These are phyloP conservation scores for Myotis myotis DNA, from an alignment of 2,797 vertebrate genomes.

Conservation along the genomic window DNA sequence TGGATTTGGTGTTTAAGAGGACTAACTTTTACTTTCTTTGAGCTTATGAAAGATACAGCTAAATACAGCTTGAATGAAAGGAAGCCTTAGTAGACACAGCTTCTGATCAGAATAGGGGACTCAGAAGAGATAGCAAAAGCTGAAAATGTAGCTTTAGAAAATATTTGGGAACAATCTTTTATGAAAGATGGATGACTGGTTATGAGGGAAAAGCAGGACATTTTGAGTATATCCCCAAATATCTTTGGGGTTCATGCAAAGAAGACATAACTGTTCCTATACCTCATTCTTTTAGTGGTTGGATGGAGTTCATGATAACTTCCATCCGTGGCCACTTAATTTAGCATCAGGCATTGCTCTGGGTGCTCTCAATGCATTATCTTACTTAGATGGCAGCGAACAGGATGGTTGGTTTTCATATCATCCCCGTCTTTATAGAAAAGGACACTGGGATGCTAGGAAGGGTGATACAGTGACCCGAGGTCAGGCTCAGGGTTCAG, in stretches of 20 bases:
- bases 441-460: background rate
- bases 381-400: background rate
- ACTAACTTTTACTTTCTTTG: background rate
- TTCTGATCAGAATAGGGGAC: too few species aligned
- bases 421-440: background rate
- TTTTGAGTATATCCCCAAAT: background rate
- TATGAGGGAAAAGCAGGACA: background rate
- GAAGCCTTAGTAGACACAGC: background rate
- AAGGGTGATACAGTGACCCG: background rate
- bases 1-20: background rate
- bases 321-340: background rate
- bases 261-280: background rate
- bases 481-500: background rate
- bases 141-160: constrained; percentile 41
- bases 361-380: background rate
- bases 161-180: constrained; percentile 4
- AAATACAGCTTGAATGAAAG: background rate
- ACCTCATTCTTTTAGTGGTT: background rate
- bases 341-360: background rate
- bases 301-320: background rate
- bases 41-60: background rate
- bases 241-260: background rate
- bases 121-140: background rate
- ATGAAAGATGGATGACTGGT: background rate
- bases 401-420: background rate